These are phyloP conservation scores for Poecilobothrus nobilitatus DNA, from an alignment of 2,888 invertebrate species.

Conservation along the genomic window DNA sequence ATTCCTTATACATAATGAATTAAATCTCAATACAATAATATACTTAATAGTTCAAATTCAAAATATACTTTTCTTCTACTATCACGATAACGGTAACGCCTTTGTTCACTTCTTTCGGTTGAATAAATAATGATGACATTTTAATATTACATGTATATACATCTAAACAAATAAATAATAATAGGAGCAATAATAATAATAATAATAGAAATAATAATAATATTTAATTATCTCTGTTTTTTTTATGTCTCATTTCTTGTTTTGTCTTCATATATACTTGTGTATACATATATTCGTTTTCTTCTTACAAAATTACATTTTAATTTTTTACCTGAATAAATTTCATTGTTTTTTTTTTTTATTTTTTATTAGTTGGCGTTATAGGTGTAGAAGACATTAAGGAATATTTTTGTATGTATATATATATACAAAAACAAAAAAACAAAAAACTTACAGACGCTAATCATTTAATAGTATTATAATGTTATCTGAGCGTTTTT, in stretches of 20 bases:
- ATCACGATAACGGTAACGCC: too few species aligned
- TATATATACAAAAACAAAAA: neutral
- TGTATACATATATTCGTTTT: neutral
- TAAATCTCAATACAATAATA: too few species aligned
- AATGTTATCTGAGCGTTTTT: neutral
- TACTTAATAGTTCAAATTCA: too few species aligned
- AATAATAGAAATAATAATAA: neutral
- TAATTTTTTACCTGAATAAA: neutral
- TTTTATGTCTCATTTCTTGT: neutral
- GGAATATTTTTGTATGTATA: too few species aligned
- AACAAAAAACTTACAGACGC: neutral
- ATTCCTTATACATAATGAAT: too few species aligned
- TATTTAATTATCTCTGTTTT: neutral
- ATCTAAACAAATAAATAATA: neutral
- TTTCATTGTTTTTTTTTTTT: neutral
- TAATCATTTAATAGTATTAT: conserved; percentile 5
- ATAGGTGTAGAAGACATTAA: too few species aligned
- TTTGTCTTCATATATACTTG: too few species aligned
- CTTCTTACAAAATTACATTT: neutral
- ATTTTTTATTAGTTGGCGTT: too few species aligned
- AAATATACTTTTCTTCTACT: too few species aligned
- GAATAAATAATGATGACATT: neutral
- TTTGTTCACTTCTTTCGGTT: neutral
- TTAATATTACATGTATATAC: neutral
- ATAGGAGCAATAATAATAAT: neutral